Conservation (phyloP, 1,140 invertebrate species). For the Conus ventricosus region DNA sequence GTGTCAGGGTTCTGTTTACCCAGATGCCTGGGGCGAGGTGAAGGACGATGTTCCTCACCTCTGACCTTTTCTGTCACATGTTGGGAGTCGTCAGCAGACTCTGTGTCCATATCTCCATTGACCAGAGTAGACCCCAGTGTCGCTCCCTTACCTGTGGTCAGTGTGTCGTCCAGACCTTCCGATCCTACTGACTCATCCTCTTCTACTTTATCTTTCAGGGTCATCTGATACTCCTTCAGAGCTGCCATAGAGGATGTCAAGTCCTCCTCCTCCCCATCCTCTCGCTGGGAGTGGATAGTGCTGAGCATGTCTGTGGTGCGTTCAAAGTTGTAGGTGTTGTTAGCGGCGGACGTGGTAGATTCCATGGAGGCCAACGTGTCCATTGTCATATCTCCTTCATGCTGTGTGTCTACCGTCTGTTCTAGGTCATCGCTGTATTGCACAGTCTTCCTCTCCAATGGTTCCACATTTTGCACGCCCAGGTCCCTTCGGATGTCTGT, state of each 20-base stretch:
- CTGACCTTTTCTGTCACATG: background rate
- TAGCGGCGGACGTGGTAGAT: constrained; percentile 6
- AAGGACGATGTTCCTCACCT: background rate
- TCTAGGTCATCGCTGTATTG: constrained; percentile 1
- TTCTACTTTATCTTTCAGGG: constrained; percentile 34
- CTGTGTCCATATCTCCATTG: background rate
- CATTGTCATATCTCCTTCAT: constrained; percentile 19
- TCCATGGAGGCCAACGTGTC: constrained; percentile 17
- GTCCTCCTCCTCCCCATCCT: constrained; percentile 29
- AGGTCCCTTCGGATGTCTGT: constrained; percentile 57
- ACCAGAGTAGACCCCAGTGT: background rate
- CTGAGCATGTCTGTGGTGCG: constrained; percentile 49
- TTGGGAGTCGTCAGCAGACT: background rate
- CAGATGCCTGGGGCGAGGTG: background rate
- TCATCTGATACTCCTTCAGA: constrained; percentile 50
- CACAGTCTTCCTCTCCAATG: background rate
- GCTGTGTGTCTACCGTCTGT: background rate
- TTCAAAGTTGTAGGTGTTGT: constrained; percentile 51
- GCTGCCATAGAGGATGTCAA: constrained; percentile 45
- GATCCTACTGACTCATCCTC: background rate
- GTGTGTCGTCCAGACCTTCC: background rate
- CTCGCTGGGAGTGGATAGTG: constrained; percentile 47
- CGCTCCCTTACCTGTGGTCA: background rate
- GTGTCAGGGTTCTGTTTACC: background rate
- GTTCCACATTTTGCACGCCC: constrained; percentile 51